Evolutionary conservation across 2,888 invertebrate genomes (phyloP), one percentile per base, ranked within the genome.

Genomic region (Melangyna quadrimaculata): DNA sequence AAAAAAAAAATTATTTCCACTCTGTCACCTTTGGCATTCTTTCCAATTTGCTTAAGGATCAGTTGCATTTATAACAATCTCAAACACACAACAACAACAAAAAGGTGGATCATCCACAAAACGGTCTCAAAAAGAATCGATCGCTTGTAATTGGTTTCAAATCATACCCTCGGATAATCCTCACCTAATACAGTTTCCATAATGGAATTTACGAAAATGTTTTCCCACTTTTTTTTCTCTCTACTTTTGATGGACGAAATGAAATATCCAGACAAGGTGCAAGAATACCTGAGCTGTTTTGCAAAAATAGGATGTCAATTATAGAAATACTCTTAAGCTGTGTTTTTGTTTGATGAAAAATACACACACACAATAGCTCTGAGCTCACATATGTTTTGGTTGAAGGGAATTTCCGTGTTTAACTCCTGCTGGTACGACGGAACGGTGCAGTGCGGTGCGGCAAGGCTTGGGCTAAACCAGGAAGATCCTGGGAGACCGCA

Each of bases 21-120:
- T 89, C 88, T 89, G 89, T 90, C 90, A 90, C 90, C 90, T 90
- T 88, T 87, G 69, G 55, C 72, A 84, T 79, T 79, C 75, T 73
- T 79, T 65, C 70, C 77, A 78, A 83, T 83, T 77, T 73, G 53
- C 70, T 77, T 43, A 73, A 65, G 73, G 81, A 86, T 86, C 86
- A 86, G 69, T 86, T 80, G 80, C 77, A 73, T 57, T 67, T 65
- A 51, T 19, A 71, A 74, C 29, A 55, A 29, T 24, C 24, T 51
- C 24, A 35, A 35, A 22, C 35, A 35, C 59, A 53, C 12, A 9
- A 45, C 5, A 45, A 19, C n/a, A 63, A 37, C 22, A 24, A 45
- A 77, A 63, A 59, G 51, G 73, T 48, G 86, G 86, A 81, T 86
- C 86, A 86, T 73, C 81, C 80, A 69, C 69, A 80, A 79, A 79